phyloP scores from a whole-genome alignment of 35 echinoderm and acorn worm species.

The Anneissia japonica region DNA sequence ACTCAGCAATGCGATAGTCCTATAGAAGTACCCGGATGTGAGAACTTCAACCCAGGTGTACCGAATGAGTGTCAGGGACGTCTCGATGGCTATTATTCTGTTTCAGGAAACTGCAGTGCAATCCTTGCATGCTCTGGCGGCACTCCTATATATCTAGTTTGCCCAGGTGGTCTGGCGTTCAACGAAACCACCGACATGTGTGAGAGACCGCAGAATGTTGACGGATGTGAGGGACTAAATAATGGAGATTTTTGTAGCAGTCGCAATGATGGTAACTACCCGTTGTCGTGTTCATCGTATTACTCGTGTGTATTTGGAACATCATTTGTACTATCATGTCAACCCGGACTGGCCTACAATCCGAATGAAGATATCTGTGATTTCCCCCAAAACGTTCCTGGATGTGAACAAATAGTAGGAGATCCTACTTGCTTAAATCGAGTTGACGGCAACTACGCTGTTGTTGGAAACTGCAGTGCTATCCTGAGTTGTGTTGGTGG shows the following conservation, averaged over 20 bases:
- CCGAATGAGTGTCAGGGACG: not conserved
- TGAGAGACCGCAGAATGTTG: not conserved
- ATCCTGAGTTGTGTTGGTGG: not conserved
- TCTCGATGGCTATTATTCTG: not conserved
- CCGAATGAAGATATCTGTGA: not conserved
- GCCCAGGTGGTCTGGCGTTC: not conserved
- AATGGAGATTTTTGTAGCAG: not conserved
- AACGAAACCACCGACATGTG: not conserved
- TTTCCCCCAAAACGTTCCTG: not conserved
- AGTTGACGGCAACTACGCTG: not conserved
- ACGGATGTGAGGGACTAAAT: not conserved
- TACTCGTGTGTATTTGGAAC: not conserved
- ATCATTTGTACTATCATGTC: not conserved
- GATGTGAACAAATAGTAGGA: not conserved
- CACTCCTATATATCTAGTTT: not conserved
- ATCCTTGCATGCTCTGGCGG: not conserved
- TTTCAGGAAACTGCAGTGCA: not conserved
- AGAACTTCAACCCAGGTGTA: not conserved
- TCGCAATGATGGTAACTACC: not conserved
- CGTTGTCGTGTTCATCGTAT: not conserved
- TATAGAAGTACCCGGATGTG: not conserved
- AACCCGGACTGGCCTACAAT: not conserved
- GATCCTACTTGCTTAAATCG: not conserved
- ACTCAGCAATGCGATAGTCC: not conserved
- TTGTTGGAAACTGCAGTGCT: not conserved